These are phyloP conservation scores for Pachydiplax longipennis DNA, from an alignment of 2,888 invertebrate genomes.

Conservation along the genomic window DNA sequence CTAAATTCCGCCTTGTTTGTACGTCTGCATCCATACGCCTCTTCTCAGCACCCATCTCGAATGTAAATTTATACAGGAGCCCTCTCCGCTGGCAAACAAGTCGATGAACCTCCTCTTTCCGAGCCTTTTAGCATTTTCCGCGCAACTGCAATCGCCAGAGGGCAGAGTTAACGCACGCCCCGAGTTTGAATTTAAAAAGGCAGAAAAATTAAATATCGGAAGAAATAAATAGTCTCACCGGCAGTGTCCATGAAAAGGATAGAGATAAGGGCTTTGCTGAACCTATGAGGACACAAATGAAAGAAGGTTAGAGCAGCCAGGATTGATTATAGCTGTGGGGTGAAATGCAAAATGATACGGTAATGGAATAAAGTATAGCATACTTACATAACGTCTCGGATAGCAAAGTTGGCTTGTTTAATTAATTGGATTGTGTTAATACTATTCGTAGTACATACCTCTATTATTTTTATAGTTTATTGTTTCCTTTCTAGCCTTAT, in stretches of 20 bases:
- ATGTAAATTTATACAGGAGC: not conserved
- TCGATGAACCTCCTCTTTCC: not conserved
- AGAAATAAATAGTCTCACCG: not conserved
- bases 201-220: not conserved
- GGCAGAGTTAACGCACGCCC: not conserved
- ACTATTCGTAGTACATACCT: no score
- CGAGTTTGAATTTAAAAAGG: not conserved
- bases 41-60: not conserved
- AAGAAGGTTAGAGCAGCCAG: no score
- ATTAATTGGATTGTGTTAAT: no score
- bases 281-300: no score
- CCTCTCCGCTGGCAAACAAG: not conserved
- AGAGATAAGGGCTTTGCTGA: not conserved
- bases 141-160: not conserved
- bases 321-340: no score
- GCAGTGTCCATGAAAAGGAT: not conserved
- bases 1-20: not conserved
- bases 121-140: not conserved
- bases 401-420: no score
- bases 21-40: not conserved
- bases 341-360: no score
- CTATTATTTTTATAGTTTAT: no score
- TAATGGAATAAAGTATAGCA: no score
- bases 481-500: no score
- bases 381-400: no score